Evolutionary conservation across 2,888 invertebrate genomes (phyloP).

Genomic region (Cerastis leucographa): DNA sequence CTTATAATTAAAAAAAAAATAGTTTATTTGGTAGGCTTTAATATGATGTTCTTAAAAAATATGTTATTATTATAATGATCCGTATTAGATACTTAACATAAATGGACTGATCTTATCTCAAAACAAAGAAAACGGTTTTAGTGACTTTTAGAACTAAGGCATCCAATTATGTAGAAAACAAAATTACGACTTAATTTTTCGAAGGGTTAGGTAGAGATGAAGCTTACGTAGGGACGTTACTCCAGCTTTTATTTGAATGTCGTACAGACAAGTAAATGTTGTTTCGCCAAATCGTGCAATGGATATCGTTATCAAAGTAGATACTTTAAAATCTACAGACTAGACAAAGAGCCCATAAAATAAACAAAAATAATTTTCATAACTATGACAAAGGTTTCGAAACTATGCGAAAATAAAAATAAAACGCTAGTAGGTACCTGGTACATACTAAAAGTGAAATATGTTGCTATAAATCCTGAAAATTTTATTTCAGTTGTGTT

Average conservation of each 20-base stretch:
- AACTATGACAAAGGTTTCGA: constrained; percentile 30
- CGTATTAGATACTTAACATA: too few relatives aligned
- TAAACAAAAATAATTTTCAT: constrained; percentile 28
- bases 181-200: background rate
- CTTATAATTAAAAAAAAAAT: too few relatives aligned
- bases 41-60: too few relatives aligned
- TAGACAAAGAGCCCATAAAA: constrained; percentile 25
- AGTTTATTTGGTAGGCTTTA: too few relatives aligned
- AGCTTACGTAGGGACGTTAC: background rate
- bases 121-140: too few relatives aligned
- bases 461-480: constrained; percentile 44
- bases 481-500: constrained; percentile 37
- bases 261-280: background rate
- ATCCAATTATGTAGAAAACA: too few relatives aligned
- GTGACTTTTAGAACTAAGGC: too few relatives aligned
- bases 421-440: constrained; percentile 28
- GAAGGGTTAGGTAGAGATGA: background rate
- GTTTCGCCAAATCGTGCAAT: background rate
- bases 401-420: constrained; percentile 38
- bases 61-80: too few relatives aligned
- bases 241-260: background rate
- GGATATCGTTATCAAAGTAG: constrained; percentile 20
- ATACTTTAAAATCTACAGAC: constrained; percentile 4
- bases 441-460: constrained; percentile 53
- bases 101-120: too few relatives aligned